phyloP scores from a whole-genome alignment of 2,797 vertebrate species.

The Enteromius afrohamiltoni region DNA sequence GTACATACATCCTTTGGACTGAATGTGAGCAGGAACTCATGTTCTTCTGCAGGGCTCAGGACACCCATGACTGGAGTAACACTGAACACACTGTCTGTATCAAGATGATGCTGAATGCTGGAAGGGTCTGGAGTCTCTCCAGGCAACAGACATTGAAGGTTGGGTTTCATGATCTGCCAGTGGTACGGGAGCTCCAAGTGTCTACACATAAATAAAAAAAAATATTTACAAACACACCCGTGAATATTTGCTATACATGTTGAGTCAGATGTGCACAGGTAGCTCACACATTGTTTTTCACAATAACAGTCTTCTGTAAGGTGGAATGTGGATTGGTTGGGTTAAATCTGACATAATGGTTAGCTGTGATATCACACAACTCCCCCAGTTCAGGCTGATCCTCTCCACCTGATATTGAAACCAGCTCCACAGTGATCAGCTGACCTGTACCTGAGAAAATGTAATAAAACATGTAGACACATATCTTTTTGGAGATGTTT shows the following conservation, averaged over 20 bases:
- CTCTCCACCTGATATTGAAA: conserved; percentile 79
- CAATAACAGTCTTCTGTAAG: conserved; percentile 75
- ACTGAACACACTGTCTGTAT: conserved; percentile 80
- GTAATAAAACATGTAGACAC: conserved; percentile 3
- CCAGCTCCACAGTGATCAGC: conserved; percentile 81
- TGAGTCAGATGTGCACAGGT: background rate
- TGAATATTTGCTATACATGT: background rate
- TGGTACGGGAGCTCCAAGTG: conserved; percentile 87
- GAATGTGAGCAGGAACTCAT: conserved; percentile 84
- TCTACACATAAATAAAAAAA: conserved; percentile 67
- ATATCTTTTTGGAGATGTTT: background rate
- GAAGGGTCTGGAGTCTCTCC: conserved; percentile 66
- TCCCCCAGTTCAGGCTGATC: conserved; percentile 74
- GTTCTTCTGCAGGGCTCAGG: conserved; percentile 78
- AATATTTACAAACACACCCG: background rate
- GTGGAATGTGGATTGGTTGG: conserved; percentile 79
- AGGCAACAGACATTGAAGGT: conserved; percentile 73
- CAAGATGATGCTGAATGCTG: conserved; percentile 69
- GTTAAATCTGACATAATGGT: conserved; percentile 83
- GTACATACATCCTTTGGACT: conserved; percentile 82
- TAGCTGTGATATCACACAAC: conserved; percentile 77
- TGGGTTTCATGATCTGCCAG: conserved; percentile 89
- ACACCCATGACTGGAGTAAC: conserved; percentile 79
- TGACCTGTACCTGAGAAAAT: conserved; percentile 82
- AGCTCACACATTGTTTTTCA: conserved; percentile 88